These are phyloP conservation scores for Galleria mellonella DNA, from an alignment of 1,140 invertebrate genomes.

Conservation along the genomic window DNA sequence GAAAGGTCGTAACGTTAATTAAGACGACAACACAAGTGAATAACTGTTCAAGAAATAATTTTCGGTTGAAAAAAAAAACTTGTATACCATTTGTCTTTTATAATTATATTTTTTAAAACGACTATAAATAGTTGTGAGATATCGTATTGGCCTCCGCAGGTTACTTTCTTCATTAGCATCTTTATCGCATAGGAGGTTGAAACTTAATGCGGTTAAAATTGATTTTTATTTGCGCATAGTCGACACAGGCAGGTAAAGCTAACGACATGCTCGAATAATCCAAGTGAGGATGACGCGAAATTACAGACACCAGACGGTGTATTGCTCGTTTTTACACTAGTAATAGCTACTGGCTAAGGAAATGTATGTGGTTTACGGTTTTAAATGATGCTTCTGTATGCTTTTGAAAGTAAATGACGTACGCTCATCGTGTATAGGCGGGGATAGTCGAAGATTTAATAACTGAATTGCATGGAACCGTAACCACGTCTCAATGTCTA, in stretches of 20 bases:
- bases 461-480: background rate
- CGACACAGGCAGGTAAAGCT: slow-evolving; percentile 13
- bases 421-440: slow-evolving; percentile 2
- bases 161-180: too few relatives aligned
- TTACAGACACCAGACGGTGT: slow-evolving; percentile 37
- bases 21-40: too few relatives aligned
- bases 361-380: slow-evolving; percentile 24
- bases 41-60: too few relatives aligned
- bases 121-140: too few relatives aligned
- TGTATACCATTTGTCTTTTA: too few relatives aligned
- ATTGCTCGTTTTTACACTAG: slow-evolving; percentile 35
- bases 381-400: slow-evolving; percentile 28
- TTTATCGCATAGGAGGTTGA: too few relatives aligned
- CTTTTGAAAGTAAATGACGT: slow-evolving; percentile 44
- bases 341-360: slow-evolving; percentile 30
- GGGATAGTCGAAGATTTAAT: background rate
- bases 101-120: too few relatives aligned
- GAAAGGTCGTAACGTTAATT: too few relatives aligned
- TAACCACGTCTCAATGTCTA: background rate
- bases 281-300: slow-evolving; percentile 9
- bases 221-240: too few relatives aligned
- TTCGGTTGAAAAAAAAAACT: too few relatives aligned
- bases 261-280: slow-evolving; percentile 24
- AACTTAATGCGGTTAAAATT: too few relatives aligned
- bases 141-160: too few relatives aligned